Percentiles rank a stretch among this genome's conserved stretches.
Evolutionary conservation across 2,888 invertebrate species (phyloP).

Genomic region (Cheilosia urbana): DNA sequence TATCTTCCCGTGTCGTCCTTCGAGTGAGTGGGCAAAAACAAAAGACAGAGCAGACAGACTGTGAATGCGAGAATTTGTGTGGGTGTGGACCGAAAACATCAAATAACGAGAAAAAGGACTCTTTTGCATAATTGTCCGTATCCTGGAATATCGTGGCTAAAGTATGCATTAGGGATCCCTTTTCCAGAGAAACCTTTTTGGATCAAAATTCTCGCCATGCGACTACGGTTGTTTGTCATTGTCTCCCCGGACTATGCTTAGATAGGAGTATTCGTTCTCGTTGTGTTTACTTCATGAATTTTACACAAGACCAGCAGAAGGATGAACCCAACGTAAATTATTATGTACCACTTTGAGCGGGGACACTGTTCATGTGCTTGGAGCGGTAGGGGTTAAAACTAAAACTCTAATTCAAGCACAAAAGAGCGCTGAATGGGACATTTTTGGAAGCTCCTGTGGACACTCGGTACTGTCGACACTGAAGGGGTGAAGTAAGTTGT

Average conservation of each 20-base stretch:
- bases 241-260: conserved; percentile 40
- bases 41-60: conserved; percentile 51
- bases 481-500: conserved; percentile 16
- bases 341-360: conserved; percentile 57
- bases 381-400: background rate
- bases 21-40: conserved; percentile 58
- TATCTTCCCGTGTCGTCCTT: conserved; percentile 63
- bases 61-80: conserved; percentile 3
- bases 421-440: conserved; percentile 44
- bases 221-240: background rate
- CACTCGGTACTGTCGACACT: background rate
- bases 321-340: conserved; percentile 61
- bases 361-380: conserved; percentile 21
- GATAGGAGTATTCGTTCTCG: conserved; percentile 8
- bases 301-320: conserved; percentile 33
- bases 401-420: conserved; percentile 39
- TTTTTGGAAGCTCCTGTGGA: conserved; percentile 32
- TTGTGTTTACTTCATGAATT: conserved; percentile 66
- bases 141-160: conserved; percentile 51
- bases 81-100: background rate
- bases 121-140: conserved; percentile 67
- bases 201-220: conserved; percentile 34
- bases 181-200: conserved; percentile 35
- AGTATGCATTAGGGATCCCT: conserved; percentile 69
- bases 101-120: conserved; percentile 27